A percentile compares a stretch with the other conserved stretches of the same genome.
phyloP scores from a whole-genome alignment of 1,140 invertebrate genomes.

The Drosophila equinoxialis region DNA sequence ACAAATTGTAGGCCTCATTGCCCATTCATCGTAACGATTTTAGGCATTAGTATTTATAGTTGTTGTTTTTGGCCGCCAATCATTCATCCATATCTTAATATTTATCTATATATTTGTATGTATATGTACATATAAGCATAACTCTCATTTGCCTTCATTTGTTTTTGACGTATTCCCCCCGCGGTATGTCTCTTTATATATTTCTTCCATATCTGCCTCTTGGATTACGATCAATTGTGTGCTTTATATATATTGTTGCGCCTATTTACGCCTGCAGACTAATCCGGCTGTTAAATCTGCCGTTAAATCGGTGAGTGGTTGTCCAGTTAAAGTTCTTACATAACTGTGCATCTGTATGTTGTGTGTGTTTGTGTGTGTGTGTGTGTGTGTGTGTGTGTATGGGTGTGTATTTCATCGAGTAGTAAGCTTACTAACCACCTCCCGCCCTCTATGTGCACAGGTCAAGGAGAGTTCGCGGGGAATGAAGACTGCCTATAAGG shows the following conservation, averaged over 20 bases:
- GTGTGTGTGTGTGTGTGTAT: not conserved
- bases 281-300: slow-evolving; percentile 92
- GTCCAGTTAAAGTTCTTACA: slow-evolving; percentile 26
- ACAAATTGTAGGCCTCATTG: slow-evolving; percentile 30
- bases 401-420: not conserved
- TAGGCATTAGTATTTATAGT: slow-evolving; percentile 46
- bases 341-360: not conserved
- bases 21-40: slow-evolving; percentile 47
- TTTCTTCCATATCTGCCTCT: slow-evolving; percentile 72
- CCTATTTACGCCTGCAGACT: slow-evolving; percentile 84
- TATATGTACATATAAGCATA: slow-evolving; percentile 18
- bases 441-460: slow-evolving; percentile 76
- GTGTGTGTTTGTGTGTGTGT: not conserved
- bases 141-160: slow-evolving; percentile 44
- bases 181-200: slow-evolving; percentile 41
- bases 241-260: slow-evolving; percentile 44
- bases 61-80: slow-evolving; percentile 19
- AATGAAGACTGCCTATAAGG: slow-evolving; percentile 89
- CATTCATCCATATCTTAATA: not conserved
- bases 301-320: slow-evolving; percentile 89
- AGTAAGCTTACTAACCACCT: slow-evolving; percentile 5
- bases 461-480: slow-evolving; percentile 91
- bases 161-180: slow-evolving; percentile 11
- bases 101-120: slow-evolving; percentile 1
- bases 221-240: slow-evolving; percentile 67